Conservation (phyloP, 1,140 invertebrate genomes). For the Pollicipes pollicipes region DNA sequence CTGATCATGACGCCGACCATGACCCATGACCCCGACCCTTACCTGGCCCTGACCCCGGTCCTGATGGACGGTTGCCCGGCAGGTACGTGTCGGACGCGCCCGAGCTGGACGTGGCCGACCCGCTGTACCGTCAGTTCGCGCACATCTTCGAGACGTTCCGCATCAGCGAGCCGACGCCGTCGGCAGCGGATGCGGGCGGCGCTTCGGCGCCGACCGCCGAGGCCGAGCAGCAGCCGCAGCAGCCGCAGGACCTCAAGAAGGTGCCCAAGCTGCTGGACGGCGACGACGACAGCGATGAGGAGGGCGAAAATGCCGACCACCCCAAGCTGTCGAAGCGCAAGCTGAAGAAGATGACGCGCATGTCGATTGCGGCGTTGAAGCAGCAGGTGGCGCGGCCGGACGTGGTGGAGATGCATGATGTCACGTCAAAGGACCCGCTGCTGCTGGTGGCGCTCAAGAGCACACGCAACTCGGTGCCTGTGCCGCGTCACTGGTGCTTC, state of each 20-base stretch:
- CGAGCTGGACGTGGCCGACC: conserved; percentile 48
- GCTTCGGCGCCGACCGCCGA: conserved; percentile 25
- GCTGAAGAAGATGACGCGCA: conserved; percentile 75
- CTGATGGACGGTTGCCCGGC: background rate
- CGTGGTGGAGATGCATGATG: conserved; percentile 99
- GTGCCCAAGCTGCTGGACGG: conserved; percentile 31
- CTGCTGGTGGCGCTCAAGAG: conserved; percentile 89
- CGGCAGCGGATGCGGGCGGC: conserved; percentile 33
- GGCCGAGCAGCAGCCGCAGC: conserved; percentile 15
- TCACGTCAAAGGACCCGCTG: conserved; percentile 91
- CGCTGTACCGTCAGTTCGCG: conserved; percentile 69
- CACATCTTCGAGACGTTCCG: conserved; percentile 76
- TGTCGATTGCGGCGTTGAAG: conserved; percentile 90
- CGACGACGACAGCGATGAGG: conserved; percentile 40
- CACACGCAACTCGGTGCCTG: conserved; percentile 84
- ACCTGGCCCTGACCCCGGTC: background rate
- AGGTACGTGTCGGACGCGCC: conserved; percentile 56
- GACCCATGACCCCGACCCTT: too few species aligned
- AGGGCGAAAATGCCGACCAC: conserved; percentile 45
- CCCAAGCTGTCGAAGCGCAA: conserved; percentile 86
- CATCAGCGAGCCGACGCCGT: conserved; percentile 36
- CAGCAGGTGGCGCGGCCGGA: conserved; percentile 73
- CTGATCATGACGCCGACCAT: too few species aligned
- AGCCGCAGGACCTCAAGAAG: conserved; percentile 32
- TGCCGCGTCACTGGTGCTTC: conserved; percentile 98